Evolutionary conservation across 2,888 invertebrate genomes (phyloP).

Genomic region (Melieria picta): DNA sequence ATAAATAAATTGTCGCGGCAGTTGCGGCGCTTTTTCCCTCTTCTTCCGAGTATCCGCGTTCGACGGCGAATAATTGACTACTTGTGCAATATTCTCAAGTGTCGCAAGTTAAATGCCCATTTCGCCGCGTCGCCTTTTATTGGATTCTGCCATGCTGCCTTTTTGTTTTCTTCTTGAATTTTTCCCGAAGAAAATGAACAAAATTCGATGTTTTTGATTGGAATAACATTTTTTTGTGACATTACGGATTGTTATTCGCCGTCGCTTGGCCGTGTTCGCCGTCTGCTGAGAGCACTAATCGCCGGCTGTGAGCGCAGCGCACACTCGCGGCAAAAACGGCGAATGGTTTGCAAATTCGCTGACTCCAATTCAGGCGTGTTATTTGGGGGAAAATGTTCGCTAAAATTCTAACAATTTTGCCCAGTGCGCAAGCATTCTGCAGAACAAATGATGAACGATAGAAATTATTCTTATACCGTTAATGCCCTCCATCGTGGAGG

Average conservation of each 20-base stretch:
- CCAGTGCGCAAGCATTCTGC: too few species aligned
- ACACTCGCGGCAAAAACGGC: too few species aligned
- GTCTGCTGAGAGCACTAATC: slow-evolving; percentile 9
- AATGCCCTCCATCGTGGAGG: too few species aligned
- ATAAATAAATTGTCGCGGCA: slow-evolving; percentile 24
- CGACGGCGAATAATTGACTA: slow-evolving; percentile 48
- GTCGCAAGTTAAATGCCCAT: slow-evolving; percentile 36
- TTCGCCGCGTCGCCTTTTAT: slow-evolving; percentile 33
- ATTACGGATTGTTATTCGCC: slow-evolving; percentile 39
- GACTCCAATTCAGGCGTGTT: too few species aligned
- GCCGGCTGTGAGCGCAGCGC: too few species aligned
- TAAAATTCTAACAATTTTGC: too few species aligned
- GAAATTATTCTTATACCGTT: too few species aligned
- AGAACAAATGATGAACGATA: too few species aligned
- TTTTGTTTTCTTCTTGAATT: slow-evolving; percentile 45
- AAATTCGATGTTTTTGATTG: slow-evolving; percentile 50
- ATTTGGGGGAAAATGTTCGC: too few species aligned
- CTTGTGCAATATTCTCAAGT: slow-evolving; percentile 38
- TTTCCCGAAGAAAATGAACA: slow-evolving; percentile 49
- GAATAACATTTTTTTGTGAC: slow-evolving; percentile 47
- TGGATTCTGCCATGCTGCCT: slow-evolving; percentile 33
- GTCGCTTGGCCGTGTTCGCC: slow-evolving; percentile 12
- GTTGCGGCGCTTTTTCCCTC: slow-evolving; percentile 41
- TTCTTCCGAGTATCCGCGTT: slow-evolving; percentile 45
- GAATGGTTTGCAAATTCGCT: too few species aligned